These are phyloP conservation scores for Elegia similella DNA, from an alignment of 2,888 invertebrate species.

Conservation along the genomic window DNA sequence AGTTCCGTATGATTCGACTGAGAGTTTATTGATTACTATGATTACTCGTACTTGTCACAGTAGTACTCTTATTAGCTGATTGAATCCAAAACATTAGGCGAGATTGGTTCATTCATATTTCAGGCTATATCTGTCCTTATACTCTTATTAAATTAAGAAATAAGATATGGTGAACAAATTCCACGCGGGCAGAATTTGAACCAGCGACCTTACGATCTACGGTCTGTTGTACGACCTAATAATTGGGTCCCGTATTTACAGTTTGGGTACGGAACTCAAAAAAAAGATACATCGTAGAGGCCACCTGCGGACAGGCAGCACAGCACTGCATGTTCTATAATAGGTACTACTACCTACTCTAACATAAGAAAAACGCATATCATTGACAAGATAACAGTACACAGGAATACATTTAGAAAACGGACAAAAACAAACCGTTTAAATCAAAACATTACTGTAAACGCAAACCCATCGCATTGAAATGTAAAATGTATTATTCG, in stretches of 20 bases:
- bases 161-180: too few species aligned
- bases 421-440: background rate
- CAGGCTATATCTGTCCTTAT: background rate
- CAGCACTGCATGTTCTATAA: too few species aligned
- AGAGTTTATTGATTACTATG: background rate
- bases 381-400: too few species aligned
- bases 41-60: background rate
- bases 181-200: too few species aligned
- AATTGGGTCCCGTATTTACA: too few species aligned
- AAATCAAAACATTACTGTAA: background rate
- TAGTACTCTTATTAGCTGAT: background rate
- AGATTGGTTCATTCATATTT: background rate
- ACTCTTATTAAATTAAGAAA: background rate
- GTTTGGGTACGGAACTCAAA: too few species aligned
- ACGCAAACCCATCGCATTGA: background rate
- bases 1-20: background rate
- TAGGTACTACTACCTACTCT: too few species aligned
- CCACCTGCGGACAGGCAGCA: too few species aligned
- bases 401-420: background rate
- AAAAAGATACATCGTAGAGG: too few species aligned
- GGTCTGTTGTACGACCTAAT: too few species aligned
- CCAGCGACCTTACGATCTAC: too few species aligned
- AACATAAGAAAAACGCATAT: too few species aligned
- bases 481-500: conserved; percentile 6
- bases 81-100: background rate